These are phyloP conservation scores for Ctenodactylus gundi DNA, from an alignment of 2,113 vertebrate genomes.

Conservation along the genomic window DNA sequence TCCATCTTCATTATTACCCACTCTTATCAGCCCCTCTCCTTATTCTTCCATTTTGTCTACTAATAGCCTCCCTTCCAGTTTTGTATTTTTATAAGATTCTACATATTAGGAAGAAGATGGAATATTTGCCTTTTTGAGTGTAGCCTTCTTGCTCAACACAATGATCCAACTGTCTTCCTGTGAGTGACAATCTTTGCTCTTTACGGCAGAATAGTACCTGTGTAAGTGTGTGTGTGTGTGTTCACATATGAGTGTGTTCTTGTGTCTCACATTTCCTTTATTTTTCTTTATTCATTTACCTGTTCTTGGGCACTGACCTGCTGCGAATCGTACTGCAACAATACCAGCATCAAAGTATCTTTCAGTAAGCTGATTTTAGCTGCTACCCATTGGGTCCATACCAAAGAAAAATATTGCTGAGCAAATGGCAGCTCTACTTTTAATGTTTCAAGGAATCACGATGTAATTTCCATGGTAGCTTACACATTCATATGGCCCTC, in stretches of 20 bases:
- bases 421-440: neutral
- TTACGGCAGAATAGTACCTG: neutral
- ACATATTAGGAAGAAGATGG: neutral
- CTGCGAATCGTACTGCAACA: too few relatives aligned
- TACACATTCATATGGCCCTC: neutral
- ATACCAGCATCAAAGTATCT: neutral
- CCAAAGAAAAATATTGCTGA: neutral
- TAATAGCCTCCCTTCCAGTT: neutral
- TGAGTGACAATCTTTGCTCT: neutral
- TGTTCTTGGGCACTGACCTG: too few relatives aligned
- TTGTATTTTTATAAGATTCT: neutral
- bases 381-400: neutral
- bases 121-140: neutral
- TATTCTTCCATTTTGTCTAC: neutral
- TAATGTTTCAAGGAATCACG: neutral
- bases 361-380: neutral
- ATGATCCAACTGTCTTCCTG: neutral
- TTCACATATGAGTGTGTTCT: too few relatives aligned
- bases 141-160: neutral
- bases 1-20: neutral
- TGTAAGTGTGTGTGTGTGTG: too few relatives aligned
- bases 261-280: too few relatives aligned
- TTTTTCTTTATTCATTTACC: too few relatives aligned
- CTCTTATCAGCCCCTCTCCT: neutral
- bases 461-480: neutral